A percentile compares a stretch with the other conserved stretches of the same genome.
Conservation (phyloP, 2,113 vertebrate genomes). For the Prolemur simus region DNA sequence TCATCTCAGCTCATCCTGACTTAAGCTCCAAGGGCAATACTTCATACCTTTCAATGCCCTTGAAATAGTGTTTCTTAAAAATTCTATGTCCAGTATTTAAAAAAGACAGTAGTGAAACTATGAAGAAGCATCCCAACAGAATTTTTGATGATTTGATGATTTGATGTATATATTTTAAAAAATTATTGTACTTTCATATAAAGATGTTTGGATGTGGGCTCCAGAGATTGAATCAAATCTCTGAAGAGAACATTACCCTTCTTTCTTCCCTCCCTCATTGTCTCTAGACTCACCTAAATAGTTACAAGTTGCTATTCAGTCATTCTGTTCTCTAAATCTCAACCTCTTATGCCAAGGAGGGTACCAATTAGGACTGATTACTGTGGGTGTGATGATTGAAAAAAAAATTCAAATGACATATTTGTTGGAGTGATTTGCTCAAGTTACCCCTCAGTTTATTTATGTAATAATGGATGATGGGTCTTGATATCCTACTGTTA, state of each 20-base stretch:
- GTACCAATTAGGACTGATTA: neutral
- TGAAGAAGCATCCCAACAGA: conserved; percentile 7
- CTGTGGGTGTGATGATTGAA: neutral
- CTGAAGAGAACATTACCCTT: neutral
- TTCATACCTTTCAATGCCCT: conserved; percentile 36
- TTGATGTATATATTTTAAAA: conserved; percentile 43
- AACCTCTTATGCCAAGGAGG: neutral
- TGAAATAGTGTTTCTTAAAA: conserved; percentile 46
- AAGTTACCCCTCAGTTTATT: neutral
- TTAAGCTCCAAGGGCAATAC: conserved; percentile 27
- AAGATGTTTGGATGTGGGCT: neutral
- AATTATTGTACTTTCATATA: neutral
- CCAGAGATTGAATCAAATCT: neutral
- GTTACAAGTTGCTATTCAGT: neutral
- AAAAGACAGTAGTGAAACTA: neutral
- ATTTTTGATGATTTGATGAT: neutral
- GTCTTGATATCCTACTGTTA: neutral
- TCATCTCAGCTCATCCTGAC: conserved; percentile 39
- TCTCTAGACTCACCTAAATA: neutral
- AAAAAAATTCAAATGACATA: neutral
- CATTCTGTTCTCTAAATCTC: neutral
- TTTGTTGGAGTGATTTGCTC: conserved; percentile 15
- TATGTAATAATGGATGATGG: neutral
- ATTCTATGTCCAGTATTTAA: conserved; percentile 20
- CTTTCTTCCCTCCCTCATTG: neutral